Conservation (phyloP, 2,113 vertebrate genomes). For the Lathamus discolor region DNA sequence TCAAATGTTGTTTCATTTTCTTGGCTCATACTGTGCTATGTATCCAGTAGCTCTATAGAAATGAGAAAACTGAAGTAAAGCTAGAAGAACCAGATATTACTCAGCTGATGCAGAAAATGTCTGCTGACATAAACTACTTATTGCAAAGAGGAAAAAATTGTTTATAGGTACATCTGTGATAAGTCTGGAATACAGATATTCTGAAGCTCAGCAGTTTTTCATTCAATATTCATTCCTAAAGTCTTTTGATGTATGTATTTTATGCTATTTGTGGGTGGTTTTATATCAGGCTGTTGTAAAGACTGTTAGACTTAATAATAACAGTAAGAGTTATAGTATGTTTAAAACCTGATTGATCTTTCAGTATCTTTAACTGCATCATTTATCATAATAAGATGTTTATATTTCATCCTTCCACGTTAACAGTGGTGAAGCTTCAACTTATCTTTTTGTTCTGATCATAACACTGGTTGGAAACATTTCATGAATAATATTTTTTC, state of each 20-base stretch:
- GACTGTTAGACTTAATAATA: conserved; percentile 54
- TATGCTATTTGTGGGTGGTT: conserved; percentile 28
- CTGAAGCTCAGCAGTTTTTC: conserved; percentile 48
- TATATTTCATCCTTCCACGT: conserved; percentile 54
- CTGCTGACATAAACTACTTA: not conserved
- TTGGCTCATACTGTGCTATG: not conserved
- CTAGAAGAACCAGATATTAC: not conserved
- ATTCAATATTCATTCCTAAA: conserved; percentile 44
- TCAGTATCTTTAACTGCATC: conserved; percentile 28
- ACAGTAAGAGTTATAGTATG: conserved; percentile 41
- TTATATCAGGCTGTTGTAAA: conserved; percentile 48
- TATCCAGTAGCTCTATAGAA: not conserved
- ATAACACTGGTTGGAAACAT: not conserved
- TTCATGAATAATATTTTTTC: conserved; percentile 45
- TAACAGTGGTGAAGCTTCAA: conserved; percentile 31
- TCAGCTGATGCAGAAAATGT: not conserved
- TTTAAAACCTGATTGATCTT: conserved; percentile 35
- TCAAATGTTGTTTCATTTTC: not conserved
- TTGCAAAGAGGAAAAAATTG: not conserved
- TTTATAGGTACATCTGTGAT: conserved; percentile 34
- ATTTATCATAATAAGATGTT: conserved; percentile 47
- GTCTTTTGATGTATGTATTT: conserved; percentile 37
- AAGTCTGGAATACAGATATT: conserved; percentile 10
- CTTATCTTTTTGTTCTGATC: conserved; percentile 43
- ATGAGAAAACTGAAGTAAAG: conserved; percentile 14